These are phyloP conservation scores for Epinotia nisella DNA, from an alignment of 2,888 invertebrate species.

Conservation along the genomic window DNA sequence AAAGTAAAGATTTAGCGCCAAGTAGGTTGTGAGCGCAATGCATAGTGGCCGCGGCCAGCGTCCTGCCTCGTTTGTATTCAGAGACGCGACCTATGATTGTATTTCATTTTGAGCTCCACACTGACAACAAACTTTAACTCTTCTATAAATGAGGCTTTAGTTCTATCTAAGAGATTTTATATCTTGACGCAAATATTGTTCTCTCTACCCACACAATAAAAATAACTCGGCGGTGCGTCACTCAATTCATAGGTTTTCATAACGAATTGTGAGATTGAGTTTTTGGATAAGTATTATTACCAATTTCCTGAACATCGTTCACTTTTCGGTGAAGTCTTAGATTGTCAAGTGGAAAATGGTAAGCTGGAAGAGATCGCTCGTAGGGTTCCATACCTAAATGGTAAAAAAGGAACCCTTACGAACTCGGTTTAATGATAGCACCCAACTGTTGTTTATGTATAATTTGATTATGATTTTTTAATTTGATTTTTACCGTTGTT, in stretches of 20 bases:
- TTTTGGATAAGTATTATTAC: background rate
- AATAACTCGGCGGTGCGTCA: conserved; percentile 14
- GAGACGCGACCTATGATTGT: conserved; percentile 44
- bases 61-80: conserved; percentile 63
- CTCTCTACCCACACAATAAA: conserved; percentile 7
- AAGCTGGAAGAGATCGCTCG: no score
- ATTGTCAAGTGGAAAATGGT: no score
- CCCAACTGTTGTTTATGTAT: no score
- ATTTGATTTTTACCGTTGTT: no score
- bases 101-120: conserved; percentile 35
- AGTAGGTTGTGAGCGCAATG: conserved; percentile 70
- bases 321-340: background rate
- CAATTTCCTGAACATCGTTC: background rate
- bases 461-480: no score
- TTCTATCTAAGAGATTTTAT: conserved; percentile 31
- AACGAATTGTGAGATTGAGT: background rate
- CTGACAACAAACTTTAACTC: conserved; percentile 34
- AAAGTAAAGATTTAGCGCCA: conserved; percentile 64
- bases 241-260: background rate
- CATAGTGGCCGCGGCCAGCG: conserved; percentile 52
- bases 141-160: conserved; percentile 34
- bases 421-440: no score
- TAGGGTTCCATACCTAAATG: no score
- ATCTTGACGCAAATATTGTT: conserved; percentile 19
- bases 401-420: no score